Conservation (phyloP, 2,888 invertebrate species). For the Phaedon cochleariae region DNA sequence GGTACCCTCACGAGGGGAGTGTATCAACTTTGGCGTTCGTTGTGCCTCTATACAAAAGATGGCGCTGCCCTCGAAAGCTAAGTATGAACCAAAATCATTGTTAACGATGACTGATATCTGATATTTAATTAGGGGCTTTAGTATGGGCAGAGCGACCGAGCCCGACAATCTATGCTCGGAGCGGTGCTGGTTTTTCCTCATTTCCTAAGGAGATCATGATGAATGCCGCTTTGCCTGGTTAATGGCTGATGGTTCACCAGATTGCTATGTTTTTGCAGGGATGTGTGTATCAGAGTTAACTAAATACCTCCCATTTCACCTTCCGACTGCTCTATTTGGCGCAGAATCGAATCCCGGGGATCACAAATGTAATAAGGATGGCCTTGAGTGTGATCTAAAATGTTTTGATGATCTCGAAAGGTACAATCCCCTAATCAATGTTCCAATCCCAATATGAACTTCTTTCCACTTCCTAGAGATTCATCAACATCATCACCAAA, state of each 20-base stretch:
- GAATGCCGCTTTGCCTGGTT: constrained; percentile 53
- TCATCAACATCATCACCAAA: too few species aligned
- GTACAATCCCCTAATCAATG: too few species aligned
- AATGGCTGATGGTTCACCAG: constrained; percentile 52
- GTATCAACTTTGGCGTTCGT: too few species aligned
- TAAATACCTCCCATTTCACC: constrained; percentile 1
- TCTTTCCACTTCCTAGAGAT: too few species aligned
- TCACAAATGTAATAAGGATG: too few species aligned
- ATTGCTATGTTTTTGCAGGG: constrained; percentile 56
- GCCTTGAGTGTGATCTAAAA: too few species aligned
- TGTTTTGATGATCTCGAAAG: too few species aligned
- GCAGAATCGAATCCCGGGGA: not conserved
- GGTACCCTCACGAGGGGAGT: too few species aligned
- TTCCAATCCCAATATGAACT: too few species aligned
- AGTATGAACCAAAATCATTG: too few species aligned
- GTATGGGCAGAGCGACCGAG: constrained; percentile 38
- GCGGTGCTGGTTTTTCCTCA: constrained; percentile 35
- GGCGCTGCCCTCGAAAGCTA: too few species aligned
- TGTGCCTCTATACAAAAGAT: too few species aligned
- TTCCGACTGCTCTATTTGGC: not conserved
- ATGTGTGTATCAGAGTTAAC: constrained; percentile 51
- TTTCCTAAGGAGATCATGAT: constrained; percentile 53
- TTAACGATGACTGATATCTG: constrained; percentile 48
- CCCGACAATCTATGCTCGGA: constrained; percentile 19
- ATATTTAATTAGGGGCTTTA: constrained; percentile 45